Percentiles rank a stretch among this genome's conserved stretches.
These are phyloP conservation scores for Drosophila diplacantha DNA, from an alignment of 2,888 invertebrate species.

Conservation along the genomic window DNA sequence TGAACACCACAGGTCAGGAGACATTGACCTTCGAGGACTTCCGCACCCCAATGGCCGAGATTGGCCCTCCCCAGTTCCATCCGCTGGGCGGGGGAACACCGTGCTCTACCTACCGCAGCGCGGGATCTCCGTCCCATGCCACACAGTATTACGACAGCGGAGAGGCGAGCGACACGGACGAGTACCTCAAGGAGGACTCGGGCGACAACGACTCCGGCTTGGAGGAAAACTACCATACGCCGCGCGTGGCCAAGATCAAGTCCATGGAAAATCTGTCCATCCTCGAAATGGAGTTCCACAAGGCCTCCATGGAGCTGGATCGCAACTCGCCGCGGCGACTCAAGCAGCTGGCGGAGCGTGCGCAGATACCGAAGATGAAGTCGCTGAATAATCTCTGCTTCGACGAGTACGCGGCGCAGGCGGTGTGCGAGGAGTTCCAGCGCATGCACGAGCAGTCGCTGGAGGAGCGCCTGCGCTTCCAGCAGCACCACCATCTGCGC, in stretches of 20 bases:
- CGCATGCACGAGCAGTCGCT: conserved; percentile 69
- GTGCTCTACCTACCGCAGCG: conserved; percentile 60
- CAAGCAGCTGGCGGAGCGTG: conserved; percentile 67
- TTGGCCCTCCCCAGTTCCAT: conserved; percentile 57
- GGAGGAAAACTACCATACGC: conserved; percentile 77
- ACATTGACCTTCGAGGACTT: conserved; percentile 69
- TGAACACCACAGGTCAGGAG: conserved; percentile 55
- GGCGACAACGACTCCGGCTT: conserved; percentile 75
- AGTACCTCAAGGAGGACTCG: conserved; percentile 59
- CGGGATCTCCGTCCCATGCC: conserved; percentile 54
- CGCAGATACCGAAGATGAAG: conserved; percentile 75
- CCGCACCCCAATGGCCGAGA: conserved; percentile 75
- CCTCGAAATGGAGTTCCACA: conserved; percentile 77
- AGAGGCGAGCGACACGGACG: conserved; percentile 59
- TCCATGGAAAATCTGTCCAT: conserved; percentile 77
- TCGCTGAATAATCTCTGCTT: conserved; percentile 76
- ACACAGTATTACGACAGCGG: conserved; percentile 66
- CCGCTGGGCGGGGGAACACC: conserved; percentile 49
- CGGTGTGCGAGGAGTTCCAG: conserved; percentile 73
- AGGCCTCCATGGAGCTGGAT: conserved; percentile 75
- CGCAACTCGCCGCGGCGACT: conserved; percentile 76
- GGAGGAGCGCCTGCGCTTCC: conserved; percentile 69
- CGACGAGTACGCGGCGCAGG: conserved; percentile 72
- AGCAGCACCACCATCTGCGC: conserved; percentile 60
- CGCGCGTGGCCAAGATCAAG: conserved; percentile 77